Evolutionary conservation across 2,797 vertebrate species (phyloP), one percentile per base, ranked within the genome.

Genomic region (Arrhamphus sclerolepis): DNA sequence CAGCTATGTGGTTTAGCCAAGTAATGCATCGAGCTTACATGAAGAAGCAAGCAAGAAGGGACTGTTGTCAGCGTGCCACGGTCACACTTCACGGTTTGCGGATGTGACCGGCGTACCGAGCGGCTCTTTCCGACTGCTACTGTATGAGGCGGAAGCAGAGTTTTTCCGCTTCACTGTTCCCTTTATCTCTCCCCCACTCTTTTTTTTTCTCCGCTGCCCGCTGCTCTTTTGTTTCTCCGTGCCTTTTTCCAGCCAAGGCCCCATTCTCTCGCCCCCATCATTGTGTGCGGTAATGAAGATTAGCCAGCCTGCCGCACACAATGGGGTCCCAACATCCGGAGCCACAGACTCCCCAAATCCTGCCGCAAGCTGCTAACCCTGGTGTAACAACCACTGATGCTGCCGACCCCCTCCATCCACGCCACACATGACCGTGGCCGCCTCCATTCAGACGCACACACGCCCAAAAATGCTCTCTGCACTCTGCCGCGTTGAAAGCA

Each of bases 211-310:
- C 65, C 56, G 20, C 68, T 40, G 50, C 74, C 70, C 74, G 59
- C 84, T 70, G 31, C 81, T 66, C 83, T 78, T 84, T 89, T 90
- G 82, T 88, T 84, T 89, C 75, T 34, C 69, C 8, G 6, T 78
- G 82, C 83, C 80, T 75, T 83, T 42, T 85, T 82, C 70, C 84
- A 86, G 83, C 83, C 78, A 72, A 87, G 78, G 81, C 81, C 70
- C 72, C 77, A 80, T 86, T 89, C 87, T 84, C 76, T 77, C 47
- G 70, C 81, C 72, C n/a, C 77, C 63, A 26, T 77, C 85, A 87
- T 88, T 89, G 90, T 89, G 81, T 83, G 82, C 63, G 68, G 81
- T 88, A 87, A 89, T 89, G 88, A 89, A 91, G 90, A 90, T 91
- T 91, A 90, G 87, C 82, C 84, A 83, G 84, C 74, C 86, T 46